Conservation (phyloP, 2,113 vertebrate species). For the Pantherophis guttatus region DNA sequence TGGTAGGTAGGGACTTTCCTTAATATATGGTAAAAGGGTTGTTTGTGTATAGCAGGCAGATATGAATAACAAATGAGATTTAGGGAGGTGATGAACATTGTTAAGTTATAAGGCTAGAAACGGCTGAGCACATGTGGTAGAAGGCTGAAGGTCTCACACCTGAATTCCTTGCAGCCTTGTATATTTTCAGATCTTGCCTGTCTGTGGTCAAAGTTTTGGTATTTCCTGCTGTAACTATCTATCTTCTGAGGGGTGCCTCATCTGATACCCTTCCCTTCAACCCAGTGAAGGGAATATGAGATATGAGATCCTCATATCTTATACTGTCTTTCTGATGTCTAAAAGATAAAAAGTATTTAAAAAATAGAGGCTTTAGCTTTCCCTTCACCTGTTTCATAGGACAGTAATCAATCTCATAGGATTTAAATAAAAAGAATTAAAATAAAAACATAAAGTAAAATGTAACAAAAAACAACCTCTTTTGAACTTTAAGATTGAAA, state of each 20-base stretch:
- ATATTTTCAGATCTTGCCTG: background rate
- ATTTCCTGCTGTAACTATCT: background rate
- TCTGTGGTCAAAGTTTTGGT: background rate
- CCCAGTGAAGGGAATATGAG: background rate
- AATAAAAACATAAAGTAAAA: background rate
- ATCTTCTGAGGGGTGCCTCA: background rate
- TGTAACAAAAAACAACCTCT: background rate
- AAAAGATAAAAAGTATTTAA: background rate
- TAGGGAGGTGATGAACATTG: background rate
- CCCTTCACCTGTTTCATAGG: background rate
- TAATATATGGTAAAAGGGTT: background rate
- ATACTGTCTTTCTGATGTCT: background rate
- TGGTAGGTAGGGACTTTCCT: conserved; percentile 64
- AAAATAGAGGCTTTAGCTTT: background rate
- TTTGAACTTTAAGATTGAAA: background rate
- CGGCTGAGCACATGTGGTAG: background rate
- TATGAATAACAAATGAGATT: background rate
- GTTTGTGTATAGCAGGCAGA: background rate
- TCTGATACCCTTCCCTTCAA: background rate
- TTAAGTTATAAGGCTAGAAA: background rate
- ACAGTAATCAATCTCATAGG: background rate
- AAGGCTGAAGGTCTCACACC: background rate
- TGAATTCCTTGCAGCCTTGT: background rate
- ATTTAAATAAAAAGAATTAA: background rate
- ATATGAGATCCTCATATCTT: background rate